These are phyloP conservation scores for Sebastes kiyomatsui DNA, from an alignment of 2,797 vertebrate species.

Conservation along the genomic window DNA sequence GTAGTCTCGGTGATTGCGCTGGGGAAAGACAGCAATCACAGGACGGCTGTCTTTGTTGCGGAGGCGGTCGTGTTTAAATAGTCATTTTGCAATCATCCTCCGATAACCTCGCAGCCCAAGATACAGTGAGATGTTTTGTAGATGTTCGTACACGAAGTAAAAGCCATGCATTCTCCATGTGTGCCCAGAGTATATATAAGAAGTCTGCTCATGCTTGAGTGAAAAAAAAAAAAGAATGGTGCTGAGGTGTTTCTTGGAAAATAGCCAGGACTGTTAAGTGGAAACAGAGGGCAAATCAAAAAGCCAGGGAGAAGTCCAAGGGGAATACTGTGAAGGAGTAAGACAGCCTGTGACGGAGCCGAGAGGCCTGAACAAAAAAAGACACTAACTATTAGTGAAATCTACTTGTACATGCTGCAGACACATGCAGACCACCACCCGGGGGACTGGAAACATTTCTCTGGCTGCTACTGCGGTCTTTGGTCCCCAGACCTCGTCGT, in stretches of 20 bases:
- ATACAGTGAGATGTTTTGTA: neutral
- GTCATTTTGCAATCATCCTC: conserved; percentile 23
- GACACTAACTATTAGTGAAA: conserved; percentile 61
- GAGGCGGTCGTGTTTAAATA: conserved; percentile 18
- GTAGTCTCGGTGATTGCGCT: conserved; percentile 49
- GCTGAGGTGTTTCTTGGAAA: conserved; percentile 76
- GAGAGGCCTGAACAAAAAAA: conserved; percentile 36
- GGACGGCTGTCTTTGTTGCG: neutral
- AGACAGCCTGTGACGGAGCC: conserved; percentile 40
- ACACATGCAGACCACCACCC: conserved; percentile 41
- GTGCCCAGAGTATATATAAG: neutral
- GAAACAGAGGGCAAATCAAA: conserved; percentile 80
- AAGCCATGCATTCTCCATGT: conserved; percentile 4
- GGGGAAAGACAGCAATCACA: conserved; percentile 44
- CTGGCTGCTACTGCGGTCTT: conserved; percentile 10
- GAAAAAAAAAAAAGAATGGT: conserved; percentile 8
- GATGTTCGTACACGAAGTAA: neutral
- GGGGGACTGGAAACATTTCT: conserved; percentile 43
- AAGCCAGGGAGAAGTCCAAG: conserved; percentile 58
- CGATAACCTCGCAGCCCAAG: neutral
- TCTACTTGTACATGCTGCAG: conserved; percentile 36
- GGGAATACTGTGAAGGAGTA: conserved; percentile 52
- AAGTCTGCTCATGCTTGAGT: conserved; percentile 31
- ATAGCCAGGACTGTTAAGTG: conserved; percentile 74
- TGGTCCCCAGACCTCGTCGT: conserved; percentile 16